Base-by-base conservation (phyloP, 2,113 vertebrate genomes). In the Petrocephalus zakoni region DNA sequence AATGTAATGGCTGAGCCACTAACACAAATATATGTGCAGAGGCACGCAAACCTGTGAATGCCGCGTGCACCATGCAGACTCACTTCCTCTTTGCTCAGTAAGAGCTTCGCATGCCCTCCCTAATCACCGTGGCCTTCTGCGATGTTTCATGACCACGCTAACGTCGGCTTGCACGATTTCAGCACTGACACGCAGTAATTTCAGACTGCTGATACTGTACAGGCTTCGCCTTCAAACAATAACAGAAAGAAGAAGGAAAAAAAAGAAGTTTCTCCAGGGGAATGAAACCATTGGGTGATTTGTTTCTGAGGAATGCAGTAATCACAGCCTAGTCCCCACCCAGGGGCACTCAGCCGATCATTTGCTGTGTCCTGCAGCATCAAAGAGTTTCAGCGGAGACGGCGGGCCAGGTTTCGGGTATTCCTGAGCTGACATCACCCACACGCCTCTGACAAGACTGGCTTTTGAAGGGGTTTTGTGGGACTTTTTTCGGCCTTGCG, bases 291-390 rank as follows among this genome's bases (percentile, higher is more conserved):
- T 78, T 42, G 29, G 72, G 17, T 78, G 72, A 78, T 15, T 78
- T 78, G 72, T 78, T 78, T 37, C 72, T 78, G 72, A 78, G 72
- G 72, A 78, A 78, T 42, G 72, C 34, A 15, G 72, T 78, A 78
- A 78, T 78, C 72, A 78, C 72, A 78, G 72, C 37, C 19, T 29
- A 78, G 29, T 78, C 29, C 72, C 17, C 34, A 78, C 72, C 29
- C 72, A 78, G 34, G 72, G 34, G 72, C 13, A 8, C 68, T 17
- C 25, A 37, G 29, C 68, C 29, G 68, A 75, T 29, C 34, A 42
- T 17, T 78, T 78, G 61, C 2, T 42, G 17, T 19, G 72, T 37
- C 72, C 72, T 42, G 29, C 15, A 78, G 72, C 72, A 34, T 78
- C 34, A 34, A 78, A 78, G 72, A 78, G 29, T 37, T 42, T 37